These are phyloP conservation scores for Mythimna pallens DNA, from an alignment of 2,888 invertebrate genomes.

Conservation along the genomic window DNA sequence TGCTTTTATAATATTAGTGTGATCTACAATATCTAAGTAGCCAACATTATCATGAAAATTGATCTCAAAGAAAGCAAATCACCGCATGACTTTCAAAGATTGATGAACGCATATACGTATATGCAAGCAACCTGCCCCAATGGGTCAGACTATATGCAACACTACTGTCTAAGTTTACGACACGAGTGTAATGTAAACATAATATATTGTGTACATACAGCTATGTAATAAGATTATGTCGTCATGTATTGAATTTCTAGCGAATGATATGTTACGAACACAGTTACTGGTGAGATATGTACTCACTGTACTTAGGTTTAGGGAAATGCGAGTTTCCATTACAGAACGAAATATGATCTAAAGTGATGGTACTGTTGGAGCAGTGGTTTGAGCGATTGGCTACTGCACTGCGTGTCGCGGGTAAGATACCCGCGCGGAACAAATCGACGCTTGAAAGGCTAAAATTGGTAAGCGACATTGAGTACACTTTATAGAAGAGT, in stretches of 20 bases:
- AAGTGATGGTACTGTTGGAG: no score
- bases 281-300: slow-evolving; percentile 6
- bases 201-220: slow-evolving; percentile 7
- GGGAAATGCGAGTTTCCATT: slow-evolving; percentile 37
- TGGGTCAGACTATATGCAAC: slow-evolving; percentile 9
- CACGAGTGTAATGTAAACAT: slow-evolving; percentile 31
- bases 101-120: slow-evolving; percentile 19
- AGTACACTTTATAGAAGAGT: no score
- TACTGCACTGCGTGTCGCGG: no score
- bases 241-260: slow-evolving; percentile 50
- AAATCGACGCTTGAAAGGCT: no score
- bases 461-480: no score
- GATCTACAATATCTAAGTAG: neutral
- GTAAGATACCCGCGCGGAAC: no score
- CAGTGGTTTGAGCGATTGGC: no score
- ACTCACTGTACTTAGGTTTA: slow-evolving; percentile 1
- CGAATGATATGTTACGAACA: slow-evolving; percentile 41
- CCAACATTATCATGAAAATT: slow-evolving; percentile 9
- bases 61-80: slow-evolving; percentile 14
- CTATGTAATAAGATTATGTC: slow-evolving; percentile 33
- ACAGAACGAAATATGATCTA: no score
- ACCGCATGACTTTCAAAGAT: slow-evolving; percentile 20
- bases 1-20: no score
- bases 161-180: slow-evolving; percentile 28
- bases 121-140: neutral